Base-by-base conservation (phyloP, 2,797 vertebrate genomes). In the Esox lucius region DNA sequence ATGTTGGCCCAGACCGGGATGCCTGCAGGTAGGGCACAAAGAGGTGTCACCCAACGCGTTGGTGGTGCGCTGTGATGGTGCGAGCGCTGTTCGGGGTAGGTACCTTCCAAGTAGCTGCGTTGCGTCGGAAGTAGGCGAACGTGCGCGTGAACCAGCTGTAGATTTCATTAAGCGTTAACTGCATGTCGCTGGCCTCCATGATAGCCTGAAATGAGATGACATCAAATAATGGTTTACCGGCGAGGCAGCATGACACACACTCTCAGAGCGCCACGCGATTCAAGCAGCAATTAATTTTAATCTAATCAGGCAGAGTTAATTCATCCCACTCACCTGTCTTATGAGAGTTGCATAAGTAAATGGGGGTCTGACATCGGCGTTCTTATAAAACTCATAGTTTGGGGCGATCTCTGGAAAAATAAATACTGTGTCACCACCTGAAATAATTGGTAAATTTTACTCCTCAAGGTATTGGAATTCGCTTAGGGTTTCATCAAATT, bases 301-400 rank as follows among this genome's bases (percentile, higher is more conserved):
- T 96, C 94, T 96, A 96, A 97, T 96, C 93, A 95, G 91, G 91
- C 90, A 93, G 94, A 95, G 93, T 94, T 96, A 92, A 95, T 96
- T 97, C 95, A 94, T 35, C 93, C 89, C 91, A 94, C 98, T 96
- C 95, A 99, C 98, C 97, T 99, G 98, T 94, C 98, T 98, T 95
- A 99, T 99, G 95, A 99, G 98, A 92, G 98, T 98, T 96, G 98
- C 98, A 95, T 99, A 99, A 94, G 98, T 99, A 95, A 99, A 99
- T 77, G 98, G 98, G 89, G 98, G 98, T 91, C 98, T 97, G 93
- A 99, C 98, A 93, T 99, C 98, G 89, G 98, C 98, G 84, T 98
- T 99, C 95, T 98, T 99, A 96, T 99, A 99, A 96, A 99, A 99
- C 93, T 99, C 98, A 72, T 99, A 99, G 94, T 99, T 99, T 88